A percentile compares a stretch with the other conserved stretches of the same genome.
Evolutionary conservation across 2,797 vertebrate species (phyloP).

Genomic region (Astyanax mexicanus): DNA sequence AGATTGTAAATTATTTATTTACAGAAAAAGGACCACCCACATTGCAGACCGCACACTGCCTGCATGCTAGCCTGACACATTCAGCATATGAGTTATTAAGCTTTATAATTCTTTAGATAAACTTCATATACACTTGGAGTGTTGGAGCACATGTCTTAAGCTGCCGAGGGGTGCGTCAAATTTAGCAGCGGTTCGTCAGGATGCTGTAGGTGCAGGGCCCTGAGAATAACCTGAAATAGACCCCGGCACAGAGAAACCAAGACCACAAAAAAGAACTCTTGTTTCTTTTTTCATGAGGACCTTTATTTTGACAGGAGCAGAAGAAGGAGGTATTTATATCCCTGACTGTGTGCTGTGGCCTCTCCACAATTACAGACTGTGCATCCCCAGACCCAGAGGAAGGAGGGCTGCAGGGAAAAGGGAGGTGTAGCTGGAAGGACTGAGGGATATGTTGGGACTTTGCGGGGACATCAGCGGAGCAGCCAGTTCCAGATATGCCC

Average conservation of each 20-base stretch:
- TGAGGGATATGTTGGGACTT: conserved; percentile 38
- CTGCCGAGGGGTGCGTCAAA: conserved; percentile 51
- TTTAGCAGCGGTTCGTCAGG: conserved; percentile 55
- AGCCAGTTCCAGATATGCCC: conserved; percentile 62
- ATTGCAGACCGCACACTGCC: background rate
- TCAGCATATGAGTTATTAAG: background rate
- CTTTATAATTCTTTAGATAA: background rate
- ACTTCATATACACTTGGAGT: background rate
- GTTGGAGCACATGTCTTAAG: conserved; percentile 34
- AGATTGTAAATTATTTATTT: background rate
- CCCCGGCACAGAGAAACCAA: conserved; percentile 64
- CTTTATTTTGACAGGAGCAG: conserved; percentile 85
- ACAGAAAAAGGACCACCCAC: background rate
- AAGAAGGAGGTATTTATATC: conserved; percentile 85
- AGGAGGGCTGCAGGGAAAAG: conserved; percentile 64
- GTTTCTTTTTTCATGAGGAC: conserved; percentile 74
- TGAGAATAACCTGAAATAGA: conserved; percentile 68
- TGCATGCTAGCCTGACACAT: background rate
- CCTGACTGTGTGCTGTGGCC: conserved; percentile 82
- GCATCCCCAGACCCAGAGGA: conserved; percentile 76
- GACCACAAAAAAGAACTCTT: conserved; percentile 67
- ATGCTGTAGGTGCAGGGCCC: conserved; percentile 65
- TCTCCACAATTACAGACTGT: conserved; percentile 85
- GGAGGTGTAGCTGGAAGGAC: conserved; percentile 76
- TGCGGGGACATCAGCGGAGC: conserved; percentile 67